Evolutionary conservation across 2,888 invertebrate genomes (phyloP), one percentile per base, ranked within the genome.

Genomic region (Megamerina dolium): DNA sequence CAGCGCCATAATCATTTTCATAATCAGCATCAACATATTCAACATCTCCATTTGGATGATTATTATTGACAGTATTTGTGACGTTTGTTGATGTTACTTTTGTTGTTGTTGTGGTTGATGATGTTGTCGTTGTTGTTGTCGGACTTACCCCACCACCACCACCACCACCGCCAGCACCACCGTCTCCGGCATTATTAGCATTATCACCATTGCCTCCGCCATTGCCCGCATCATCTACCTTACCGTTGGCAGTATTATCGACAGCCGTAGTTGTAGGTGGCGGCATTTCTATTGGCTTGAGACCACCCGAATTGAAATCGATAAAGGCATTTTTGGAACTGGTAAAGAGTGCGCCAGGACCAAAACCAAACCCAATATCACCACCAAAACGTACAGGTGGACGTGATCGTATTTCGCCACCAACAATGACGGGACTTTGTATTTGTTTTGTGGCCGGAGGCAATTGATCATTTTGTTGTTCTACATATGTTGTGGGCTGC

Each of bases 281-380:
- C 31, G 26, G 41, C 29, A n/a, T n/a, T n/a, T n/a, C n/a, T n/a
- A 31, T 26, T 9, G 30, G 41, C 35, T 41, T 43, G 3, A 45
- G 39, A 35, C 47, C 43, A 12, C 37, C 34, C 4, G 37, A 46
- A 42, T 47, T 41, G 31, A 47, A 46, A 44, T 50, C 45, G 14
- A 50, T 26, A 16, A 34, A 43, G 40, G 41, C 49, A 18, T 30
- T 27, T 30, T 35, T 12, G 19, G 5, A 12, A 10, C 14, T 10
- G 5, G 4, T 6, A 4, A 12, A 29, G n/a, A 5, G 13, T 19
- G 27, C 3, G 12, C 8, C 18, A 20, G 23, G 13, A 13, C 23
- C 13, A n/a, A 26, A 10, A 6, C 26, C 23, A 6, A n/a, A 9
- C 17, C 36, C 27, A 13, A n/a, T n/a, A 3, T 19, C 37, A 35